Base-by-base conservation (phyloP, 2,888 invertebrate species). In the Limnephilus lunatus region DNA sequence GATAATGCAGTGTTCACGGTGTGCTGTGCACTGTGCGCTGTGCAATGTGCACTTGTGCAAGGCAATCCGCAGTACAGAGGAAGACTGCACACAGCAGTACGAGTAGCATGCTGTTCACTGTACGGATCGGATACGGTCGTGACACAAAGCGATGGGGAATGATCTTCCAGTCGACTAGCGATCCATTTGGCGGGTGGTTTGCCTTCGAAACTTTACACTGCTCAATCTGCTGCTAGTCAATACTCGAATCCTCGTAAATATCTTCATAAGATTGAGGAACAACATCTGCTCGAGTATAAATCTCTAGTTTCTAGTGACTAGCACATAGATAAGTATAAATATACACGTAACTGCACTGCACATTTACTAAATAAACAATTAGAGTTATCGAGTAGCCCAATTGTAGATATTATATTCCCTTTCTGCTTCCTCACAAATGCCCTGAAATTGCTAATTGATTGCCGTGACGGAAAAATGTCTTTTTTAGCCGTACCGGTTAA, bases 131-230 rank as follows among this genome's bases (percentile, higher is more conserved):
- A 25, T 25, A 68, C 68, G n/a, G n/a, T 2, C 68, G n/a, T 68
- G 68, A 85, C 39, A 82, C 82, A 53, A 32, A 88, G 89, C 83
- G 53, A 82, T 83, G 19, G 90, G 19, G 53, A 90, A 82, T 25
- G 85, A 85, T 91, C 89, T 91, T 91, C 91, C 85, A 89, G 82
- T 85, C 89, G 91, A 89, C 89, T 89, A 48, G 53, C 35, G 19
- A 85, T 85, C 91, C 91, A 91, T 89, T 91, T 89, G 85, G 89
- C 1, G 81, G 19, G 25, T 30, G 30, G 90, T 31, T 90, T 90
- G 39, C 14, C 83, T 31, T 83, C n/a, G 85, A 53, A 90, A 83
- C 48, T 90, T 90, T 90, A 31, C 53, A 83, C 44, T 83, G 44
- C 53, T 90, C 83, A 90, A 85, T 90, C 90, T 90, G 83, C 19